These are phyloP conservation scores for Hiodon tergisus DNA, from an alignment of 2,113 vertebrate genomes.

Conservation along the genomic window DNA sequence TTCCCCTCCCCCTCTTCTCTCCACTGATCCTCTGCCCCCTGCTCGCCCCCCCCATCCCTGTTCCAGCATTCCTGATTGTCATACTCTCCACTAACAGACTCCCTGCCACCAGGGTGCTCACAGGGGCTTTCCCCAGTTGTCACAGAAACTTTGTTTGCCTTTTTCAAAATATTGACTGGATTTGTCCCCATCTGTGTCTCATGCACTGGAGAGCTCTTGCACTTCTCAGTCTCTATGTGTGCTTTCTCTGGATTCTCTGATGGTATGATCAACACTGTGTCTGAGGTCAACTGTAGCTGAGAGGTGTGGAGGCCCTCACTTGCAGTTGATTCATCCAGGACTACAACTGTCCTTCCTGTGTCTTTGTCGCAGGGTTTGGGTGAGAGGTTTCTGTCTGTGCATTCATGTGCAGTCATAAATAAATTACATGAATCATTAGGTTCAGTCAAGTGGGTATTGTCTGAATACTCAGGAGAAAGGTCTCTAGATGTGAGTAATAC, in stretches of 20 bases:
- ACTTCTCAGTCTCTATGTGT: constrained; percentile 39
- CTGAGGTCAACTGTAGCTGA: constrained; percentile 56
- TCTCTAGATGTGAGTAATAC: background rate
- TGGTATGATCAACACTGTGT: constrained; percentile 45
- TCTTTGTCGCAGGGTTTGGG: constrained; percentile 32
- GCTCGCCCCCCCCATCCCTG: constrained; percentile 40
- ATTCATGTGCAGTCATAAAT: constrained; percentile 31
- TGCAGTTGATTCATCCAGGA: constrained; percentile 41
- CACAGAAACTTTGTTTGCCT: constrained; percentile 20
- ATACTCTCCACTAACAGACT: constrained; percentile 28
- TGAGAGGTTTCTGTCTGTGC: constrained; percentile 23
- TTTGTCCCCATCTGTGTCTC: constrained; percentile 34
- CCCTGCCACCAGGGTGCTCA: constrained; percentile 38
- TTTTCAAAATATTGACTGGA: constrained; percentile 40
- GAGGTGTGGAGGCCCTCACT: constrained; percentile 50
- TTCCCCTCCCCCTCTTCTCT: constrained; percentile 54
- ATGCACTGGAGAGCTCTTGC: constrained; percentile 33
- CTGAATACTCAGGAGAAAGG: constrained; percentile 17
- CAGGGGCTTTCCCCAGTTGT: constrained; percentile 55
- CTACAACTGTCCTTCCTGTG: constrained; percentile 33
- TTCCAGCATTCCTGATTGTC: constrained; percentile 45
- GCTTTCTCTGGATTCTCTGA: constrained; percentile 46
- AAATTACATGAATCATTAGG: constrained; percentile 21
- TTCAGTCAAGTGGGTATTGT: constrained; percentile 23
- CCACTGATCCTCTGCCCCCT: constrained; percentile 50